These are phyloP conservation scores for Coregonus sp. DNA, from an alignment of 2,797 vertebrate genomes.

Conservation along the genomic window DNA sequence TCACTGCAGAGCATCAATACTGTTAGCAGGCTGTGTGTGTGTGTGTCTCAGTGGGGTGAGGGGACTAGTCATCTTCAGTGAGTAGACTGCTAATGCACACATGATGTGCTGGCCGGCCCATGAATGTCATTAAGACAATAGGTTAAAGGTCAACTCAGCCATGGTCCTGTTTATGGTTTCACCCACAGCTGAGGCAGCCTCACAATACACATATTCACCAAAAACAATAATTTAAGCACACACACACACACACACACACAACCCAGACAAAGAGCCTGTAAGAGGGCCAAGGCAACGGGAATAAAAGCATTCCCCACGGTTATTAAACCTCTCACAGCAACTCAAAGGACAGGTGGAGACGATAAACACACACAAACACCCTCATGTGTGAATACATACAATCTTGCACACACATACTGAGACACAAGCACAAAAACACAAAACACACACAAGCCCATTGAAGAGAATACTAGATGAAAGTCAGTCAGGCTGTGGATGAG, in stretches of 20 bases:
- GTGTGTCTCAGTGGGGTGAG: background rate
- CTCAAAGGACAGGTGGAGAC: background rate
- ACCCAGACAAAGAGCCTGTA: background rate
- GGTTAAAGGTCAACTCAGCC: conserved; percentile 58
- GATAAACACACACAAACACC: background rate
- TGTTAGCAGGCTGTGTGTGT: background rate
- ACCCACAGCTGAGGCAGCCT: background rate
- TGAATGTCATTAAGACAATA: conserved; percentile 44
- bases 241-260: background rate
- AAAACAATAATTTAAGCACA: too few species aligned
- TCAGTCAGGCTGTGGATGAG: background rate
- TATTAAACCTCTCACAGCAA: background rate
- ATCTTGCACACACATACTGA: too few species aligned
- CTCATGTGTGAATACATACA: too few species aligned
- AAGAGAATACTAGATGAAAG: conserved; percentile 48
- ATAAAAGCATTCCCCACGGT: background rate
- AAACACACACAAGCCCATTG: conserved; percentile 22
- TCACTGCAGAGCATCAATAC: background rate
- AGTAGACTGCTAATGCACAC: conserved; percentile 42
- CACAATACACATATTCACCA: background rate
- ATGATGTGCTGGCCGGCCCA: conserved; percentile 31
- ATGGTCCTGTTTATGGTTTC: conserved; percentile 25
- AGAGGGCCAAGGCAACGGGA: background rate
- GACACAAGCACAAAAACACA: too few species aligned
- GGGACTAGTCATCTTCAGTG: conserved; percentile 23